Conservation (phyloP, 1,140 invertebrate genomes). For the Eriocheir sinensis region DNA sequence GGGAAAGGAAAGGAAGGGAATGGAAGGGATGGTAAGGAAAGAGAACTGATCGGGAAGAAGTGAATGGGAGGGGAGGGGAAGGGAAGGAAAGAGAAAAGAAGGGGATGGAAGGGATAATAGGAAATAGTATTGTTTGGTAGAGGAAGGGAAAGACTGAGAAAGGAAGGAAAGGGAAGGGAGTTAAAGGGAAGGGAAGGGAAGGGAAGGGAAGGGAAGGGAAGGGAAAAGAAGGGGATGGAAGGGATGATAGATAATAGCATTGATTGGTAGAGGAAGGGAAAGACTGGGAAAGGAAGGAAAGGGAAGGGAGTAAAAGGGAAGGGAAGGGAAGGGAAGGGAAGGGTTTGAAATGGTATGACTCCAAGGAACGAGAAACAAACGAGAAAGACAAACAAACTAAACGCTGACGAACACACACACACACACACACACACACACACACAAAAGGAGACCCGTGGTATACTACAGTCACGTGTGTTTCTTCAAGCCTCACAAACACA, state of each 20-base stretch:
- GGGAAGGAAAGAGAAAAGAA: too few relatives aligned
- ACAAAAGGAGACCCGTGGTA: not conserved
- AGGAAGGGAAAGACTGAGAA: too few relatives aligned
- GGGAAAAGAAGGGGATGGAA: not conserved
- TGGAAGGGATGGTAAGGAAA: too few relatives aligned
- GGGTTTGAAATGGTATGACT: not conserved
- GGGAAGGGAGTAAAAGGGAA: not conserved
- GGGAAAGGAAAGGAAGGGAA: too few relatives aligned
- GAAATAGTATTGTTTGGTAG: too few relatives aligned
- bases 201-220: too few relatives aligned
- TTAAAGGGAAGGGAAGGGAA: not conserved
- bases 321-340: too few relatives aligned
- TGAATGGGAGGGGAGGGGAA: too few relatives aligned
- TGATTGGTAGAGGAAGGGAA: not conserved
- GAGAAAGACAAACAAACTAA: not conserved
- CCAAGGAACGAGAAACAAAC: not conserved
- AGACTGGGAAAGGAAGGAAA: not conserved
- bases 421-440: constrained; percentile 22
- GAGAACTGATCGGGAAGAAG: too few relatives aligned
- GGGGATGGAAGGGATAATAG: not conserved
- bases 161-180: not conserved
- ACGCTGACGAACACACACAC: not conserved
- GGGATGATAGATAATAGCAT: not conserved
- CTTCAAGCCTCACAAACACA: not conserved
- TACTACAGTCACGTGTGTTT: not conserved